These are phyloP conservation scores for Callithrix jacchus DNA, from an alignment of 2,113 vertebrate genomes.

Conservation along the genomic window DNA sequence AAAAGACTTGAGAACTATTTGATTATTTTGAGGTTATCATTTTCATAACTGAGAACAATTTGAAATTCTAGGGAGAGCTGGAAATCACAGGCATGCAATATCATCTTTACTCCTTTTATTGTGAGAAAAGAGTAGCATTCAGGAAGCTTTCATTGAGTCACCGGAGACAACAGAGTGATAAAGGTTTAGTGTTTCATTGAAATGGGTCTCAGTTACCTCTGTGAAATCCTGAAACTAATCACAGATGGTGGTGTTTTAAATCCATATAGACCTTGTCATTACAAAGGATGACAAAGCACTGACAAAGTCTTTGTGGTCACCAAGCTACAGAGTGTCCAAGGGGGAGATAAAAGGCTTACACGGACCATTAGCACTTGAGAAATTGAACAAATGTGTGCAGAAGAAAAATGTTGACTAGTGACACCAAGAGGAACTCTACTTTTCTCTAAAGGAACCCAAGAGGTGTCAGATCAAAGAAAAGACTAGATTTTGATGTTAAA, in stretches of 20 bases:
- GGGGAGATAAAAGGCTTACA: constrained; percentile 42
- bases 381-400: constrained; percentile 28
- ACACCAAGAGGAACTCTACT: background rate
- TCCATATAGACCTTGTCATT: background rate
- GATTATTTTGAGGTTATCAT: constrained; percentile 28
- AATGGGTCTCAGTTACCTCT: background rate
- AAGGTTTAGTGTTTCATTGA: constrained; percentile 27
- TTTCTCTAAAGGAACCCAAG: constrained; percentile 36
- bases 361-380: constrained; percentile 40
- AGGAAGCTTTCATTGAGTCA: background rate
- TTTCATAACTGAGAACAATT: constrained; percentile 30
- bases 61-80: background rate
- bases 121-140: background rate
- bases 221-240: constrained; percentile 3
- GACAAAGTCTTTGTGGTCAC: constrained; percentile 54
- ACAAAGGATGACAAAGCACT: constrained; percentile 51
- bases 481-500: constrained; percentile 50
- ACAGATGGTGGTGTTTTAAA: constrained; percentile 52
- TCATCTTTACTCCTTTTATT: background rate
- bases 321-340: background rate
- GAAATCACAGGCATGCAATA: background rate
- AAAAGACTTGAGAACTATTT: background rate
- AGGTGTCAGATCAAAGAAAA: constrained; percentile 31
- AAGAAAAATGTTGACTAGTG: constrained; percentile 57
- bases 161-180: background rate